Conservation (phyloP, 2,888 invertebrate species). For the Bursaphelenchus okinawaensis region DNA sequence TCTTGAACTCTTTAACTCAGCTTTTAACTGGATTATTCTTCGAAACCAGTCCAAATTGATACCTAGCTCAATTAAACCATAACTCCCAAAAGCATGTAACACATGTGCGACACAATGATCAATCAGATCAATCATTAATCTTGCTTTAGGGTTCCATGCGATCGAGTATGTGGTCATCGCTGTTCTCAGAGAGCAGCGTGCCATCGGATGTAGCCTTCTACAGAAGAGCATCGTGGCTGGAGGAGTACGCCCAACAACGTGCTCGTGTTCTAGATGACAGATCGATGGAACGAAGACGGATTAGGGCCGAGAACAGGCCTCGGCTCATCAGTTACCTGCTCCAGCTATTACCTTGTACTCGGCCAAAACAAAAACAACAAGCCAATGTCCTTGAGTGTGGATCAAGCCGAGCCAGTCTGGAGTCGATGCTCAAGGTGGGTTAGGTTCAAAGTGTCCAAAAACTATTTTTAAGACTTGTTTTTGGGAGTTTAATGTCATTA, state of each 20-base stretch:
- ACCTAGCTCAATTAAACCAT: too few relatives aligned
- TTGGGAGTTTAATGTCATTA: too few relatives aligned
- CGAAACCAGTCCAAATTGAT: too few relatives aligned
- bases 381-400: not conserved
- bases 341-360: conserved; percentile 4
- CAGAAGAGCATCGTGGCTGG: conserved; percentile 11
- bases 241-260: conserved; percentile 5
- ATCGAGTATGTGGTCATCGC: conserved; percentile 9
- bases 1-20: too few relatives aligned
- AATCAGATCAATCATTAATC: too few relatives aligned
- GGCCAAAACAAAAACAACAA: not conserved
- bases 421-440: conserved; percentile 5
- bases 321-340: not conserved
- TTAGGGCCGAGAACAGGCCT: not conserved
- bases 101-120: too few relatives aligned
- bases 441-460: not conserved
- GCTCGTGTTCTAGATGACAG: not conserved
- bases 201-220: conserved; percentile 10
- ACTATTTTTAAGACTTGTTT: not conserved
- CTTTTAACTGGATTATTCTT: too few relatives aligned
- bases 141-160: not conserved
- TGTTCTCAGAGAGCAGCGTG: conserved; percentile 1
- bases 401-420: conserved; percentile 11
- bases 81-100: too few relatives aligned
- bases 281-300: not conserved